Evolutionary conservation across 2,888 invertebrate genomes (phyloP).

Genomic region (Palloptera scutellata): DNA sequence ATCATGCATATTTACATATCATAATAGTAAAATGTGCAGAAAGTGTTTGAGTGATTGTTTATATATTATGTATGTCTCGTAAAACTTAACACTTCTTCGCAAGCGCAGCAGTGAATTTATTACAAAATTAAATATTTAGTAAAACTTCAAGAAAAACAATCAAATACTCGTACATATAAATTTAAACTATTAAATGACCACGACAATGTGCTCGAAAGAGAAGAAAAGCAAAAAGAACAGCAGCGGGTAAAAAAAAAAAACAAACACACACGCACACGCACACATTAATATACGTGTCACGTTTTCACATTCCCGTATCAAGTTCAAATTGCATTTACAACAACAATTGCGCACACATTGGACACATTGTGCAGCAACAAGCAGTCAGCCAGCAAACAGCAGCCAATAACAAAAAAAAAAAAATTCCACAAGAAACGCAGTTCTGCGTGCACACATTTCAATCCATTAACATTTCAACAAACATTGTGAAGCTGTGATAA

Average conservation of each 20-base stretch:
- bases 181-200: too few relatives aligned
- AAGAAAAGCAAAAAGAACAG: neutral
- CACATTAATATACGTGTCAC: slow-evolving; percentile 56
- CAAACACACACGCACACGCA: neutral
- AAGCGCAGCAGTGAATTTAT: slow-evolving; percentile 21
- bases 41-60: too few relatives aligned
- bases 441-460: too few relatives aligned
- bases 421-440: too few relatives aligned
- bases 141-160: slow-evolving; percentile 7
- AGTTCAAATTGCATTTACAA: slow-evolving; percentile 53
- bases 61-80: neutral
- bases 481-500: too few relatives aligned
- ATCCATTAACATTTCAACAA: too few relatives aligned
- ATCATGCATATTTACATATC: slow-evolving; percentile 12
- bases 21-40: too few relatives aligned
- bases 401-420: too few relatives aligned
- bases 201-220: neutral
- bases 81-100: neutral
- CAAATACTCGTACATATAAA: too few relatives aligned
- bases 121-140: slow-evolving; percentile 26
- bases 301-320: slow-evolving; percentile 51
- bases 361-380: too few relatives aligned
- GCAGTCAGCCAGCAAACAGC: too few relatives aligned
- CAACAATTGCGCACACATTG: slow-evolving; percentile 19
- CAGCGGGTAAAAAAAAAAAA: neutral